Base-by-base conservation (phyloP, 2,888 invertebrate genomes). In the Drosophila paranaensis region DNA sequence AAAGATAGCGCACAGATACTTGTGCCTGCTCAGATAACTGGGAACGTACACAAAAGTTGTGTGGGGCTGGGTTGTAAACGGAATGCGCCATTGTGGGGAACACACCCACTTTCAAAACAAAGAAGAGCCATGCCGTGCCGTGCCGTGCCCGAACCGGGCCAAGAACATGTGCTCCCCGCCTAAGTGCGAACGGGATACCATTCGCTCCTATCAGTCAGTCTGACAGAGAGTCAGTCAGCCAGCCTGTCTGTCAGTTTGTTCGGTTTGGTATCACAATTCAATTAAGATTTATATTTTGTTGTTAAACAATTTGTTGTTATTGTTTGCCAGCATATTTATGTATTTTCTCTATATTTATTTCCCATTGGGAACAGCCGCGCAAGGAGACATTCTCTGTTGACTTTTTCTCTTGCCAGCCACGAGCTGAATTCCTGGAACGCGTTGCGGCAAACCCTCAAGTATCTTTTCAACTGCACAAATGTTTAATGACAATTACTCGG, bases 221-320 rank as follows among this genome's bases (percentile, higher is more conserved):
- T 9, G 53, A 16, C 81, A 69, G 74, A 0, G 25, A 14, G 30
- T 33, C 74, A 69, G 62, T 14, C 51, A 48, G 37, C 13, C 51
- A 20, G 51, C 6, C 77, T 75, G 39, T 27, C 46, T 48, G 58
- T 48, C 48, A 68, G 57, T 53, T 65, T 63, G 39, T 46, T 48
- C 46, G 58, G 46, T 64, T 64, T 67, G 74, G 81, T 81, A 88
- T 82, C 89, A 88, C 89, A 89, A 88, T 89, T 89, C 89, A 88
- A 89, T 88, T 89, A 89, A 88, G 88, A 89, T 88, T 87, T 87
- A 88, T 87, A 83, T 87, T 85, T 88, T 83, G 83, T 86, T 87
- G 86, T 86, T 89, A 68, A 87, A 84, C 88, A 86, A 88, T 83
- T 82, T 85, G 83, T 88, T 85, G 73, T 79, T 85, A 72, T 82